Percentiles rank a stretch among this genome's conserved stretches.
phyloP scores from a whole-genome alignment of 1,140 invertebrate species.

The Rhopalosiphum padi region DNA sequence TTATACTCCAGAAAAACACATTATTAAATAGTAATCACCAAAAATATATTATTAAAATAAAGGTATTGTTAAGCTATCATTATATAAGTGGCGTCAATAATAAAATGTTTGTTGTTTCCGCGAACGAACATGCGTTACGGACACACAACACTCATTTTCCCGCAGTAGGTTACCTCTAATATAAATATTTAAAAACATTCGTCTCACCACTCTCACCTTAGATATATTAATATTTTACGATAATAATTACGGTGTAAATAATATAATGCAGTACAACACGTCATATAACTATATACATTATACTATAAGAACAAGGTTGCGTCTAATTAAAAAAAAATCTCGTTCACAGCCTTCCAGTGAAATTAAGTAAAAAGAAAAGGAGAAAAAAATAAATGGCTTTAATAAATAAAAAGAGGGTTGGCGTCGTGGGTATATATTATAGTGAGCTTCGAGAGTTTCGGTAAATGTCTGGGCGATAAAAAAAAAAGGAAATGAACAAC shows the following conservation, averaged over 20 bases:
- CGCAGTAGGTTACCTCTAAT: not conserved
- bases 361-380: constrained; percentile 11
- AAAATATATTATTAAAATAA: not conserved
- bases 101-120: not conserved
- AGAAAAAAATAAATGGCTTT: constrained; percentile 24
- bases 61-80: not conserved
- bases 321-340: constrained; percentile 39
- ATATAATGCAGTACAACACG: not conserved
- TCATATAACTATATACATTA: not conserved
- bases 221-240: not conserved
- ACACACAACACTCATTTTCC: not conserved
- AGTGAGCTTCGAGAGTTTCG: constrained; percentile 19
- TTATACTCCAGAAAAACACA: not conserved
- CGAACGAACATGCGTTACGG: not conserved
- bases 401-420: constrained; percentile 51
- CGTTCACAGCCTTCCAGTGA: not conserved
- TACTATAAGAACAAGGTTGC: not conserved
- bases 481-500: constrained; percentile 41
- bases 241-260: not conserved
- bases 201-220: not conserved
- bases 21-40: not conserved
- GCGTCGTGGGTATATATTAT: not conserved
- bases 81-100: not conserved
- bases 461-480: constrained; percentile 28
- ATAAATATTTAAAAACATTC: not conserved